Evolutionary conservation across 2,888 invertebrate species (phyloP).

Genomic region (Rutpela maculata): DNA sequence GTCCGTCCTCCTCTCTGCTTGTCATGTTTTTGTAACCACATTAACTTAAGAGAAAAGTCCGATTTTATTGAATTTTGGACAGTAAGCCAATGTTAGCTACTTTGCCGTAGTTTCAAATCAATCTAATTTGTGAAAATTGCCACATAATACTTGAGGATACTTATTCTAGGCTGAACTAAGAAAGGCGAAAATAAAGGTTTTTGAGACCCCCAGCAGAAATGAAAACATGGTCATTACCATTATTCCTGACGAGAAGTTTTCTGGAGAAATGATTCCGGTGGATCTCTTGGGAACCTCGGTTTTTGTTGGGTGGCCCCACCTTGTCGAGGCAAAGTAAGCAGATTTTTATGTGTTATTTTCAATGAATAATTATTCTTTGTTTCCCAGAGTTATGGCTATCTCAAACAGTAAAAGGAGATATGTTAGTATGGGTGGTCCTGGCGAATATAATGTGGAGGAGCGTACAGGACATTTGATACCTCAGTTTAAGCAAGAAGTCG

Average conservation of each 20-base stretch:
- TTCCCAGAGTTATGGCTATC: slow-evolving; percentile 78
- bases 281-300: slow-evolving; percentile 84
- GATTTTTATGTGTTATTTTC: neutral
- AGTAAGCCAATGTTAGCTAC: too few species aligned
- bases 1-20: too few species aligned
- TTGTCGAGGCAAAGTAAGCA: slow-evolving; percentile 86
- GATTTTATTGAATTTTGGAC: too few species aligned
- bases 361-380: slow-evolving; percentile 15
- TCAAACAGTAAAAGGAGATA: slow-evolving; percentile 76
- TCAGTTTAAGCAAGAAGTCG: slow-evolving; percentile 75
- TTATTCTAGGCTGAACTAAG: slow-evolving; percentile 74
- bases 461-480: slow-evolving; percentile 62
- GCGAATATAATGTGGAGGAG: slow-evolving; percentile 73
- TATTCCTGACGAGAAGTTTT: slow-evolving; percentile 70
- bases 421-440: slow-evolving; percentile 72
- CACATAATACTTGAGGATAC: neutral
- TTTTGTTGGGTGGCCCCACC: slow-evolving; percentile 94
- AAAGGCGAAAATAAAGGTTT: slow-evolving; percentile 88
- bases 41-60: too few species aligned
- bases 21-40: too few species aligned
- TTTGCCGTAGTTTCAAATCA: too few species aligned
- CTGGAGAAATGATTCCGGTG: slow-evolving; percentile 67
- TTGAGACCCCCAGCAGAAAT: slow-evolving; percentile 87
- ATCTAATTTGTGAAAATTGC: too few species aligned
- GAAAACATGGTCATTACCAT: slow-evolving; percentile 89